Evolutionary conservation across 1,140 invertebrate genomes (phyloP).

Genomic region (Nasonia giraulti): DNA sequence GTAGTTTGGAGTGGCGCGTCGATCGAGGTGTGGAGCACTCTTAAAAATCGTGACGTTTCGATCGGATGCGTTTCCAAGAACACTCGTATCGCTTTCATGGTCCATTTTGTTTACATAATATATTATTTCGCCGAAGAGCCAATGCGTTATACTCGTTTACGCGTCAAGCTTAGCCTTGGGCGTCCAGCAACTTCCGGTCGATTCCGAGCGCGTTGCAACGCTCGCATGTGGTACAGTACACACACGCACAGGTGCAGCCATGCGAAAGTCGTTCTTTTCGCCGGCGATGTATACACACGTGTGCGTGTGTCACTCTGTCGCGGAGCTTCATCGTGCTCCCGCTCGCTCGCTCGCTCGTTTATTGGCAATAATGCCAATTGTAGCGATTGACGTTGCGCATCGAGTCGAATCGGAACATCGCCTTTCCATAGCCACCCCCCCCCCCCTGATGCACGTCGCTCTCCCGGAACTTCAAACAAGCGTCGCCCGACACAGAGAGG

Average conservation of each 20-base stretch:
- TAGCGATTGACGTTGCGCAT: slow-evolving; percentile 50
- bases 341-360: slow-evolving; percentile 15
- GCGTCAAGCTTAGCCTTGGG: too few relatives aligned
- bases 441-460: neutral
- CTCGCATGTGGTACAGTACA: too few relatives aligned
- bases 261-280: slow-evolving; percentile 16
- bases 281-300: neutral
- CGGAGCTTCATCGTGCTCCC: neutral
- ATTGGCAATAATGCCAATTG: slow-evolving; percentile 53
- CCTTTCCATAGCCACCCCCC: neutral
- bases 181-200: too few relatives aligned
- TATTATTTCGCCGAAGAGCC: too few relatives aligned
- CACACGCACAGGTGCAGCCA: neutral
- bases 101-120: too few relatives aligned
- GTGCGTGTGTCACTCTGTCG: neutral
- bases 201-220: too few relatives aligned
- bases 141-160: too few relatives aligned
- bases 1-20: too few relatives aligned
- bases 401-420: slow-evolving; percentile 33
- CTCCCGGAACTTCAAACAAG: slow-evolving; percentile 42
- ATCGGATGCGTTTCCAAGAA: too few relatives aligned
- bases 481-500: slow-evolving; percentile 8
- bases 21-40: too few relatives aligned
- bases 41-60: too few relatives aligned
- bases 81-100: too few relatives aligned